These are phyloP conservation scores for Parazoanthus atlanticus DNA, from an alignment of 92 coral and sea anemone species.

Conservation along the genomic window DNA sequence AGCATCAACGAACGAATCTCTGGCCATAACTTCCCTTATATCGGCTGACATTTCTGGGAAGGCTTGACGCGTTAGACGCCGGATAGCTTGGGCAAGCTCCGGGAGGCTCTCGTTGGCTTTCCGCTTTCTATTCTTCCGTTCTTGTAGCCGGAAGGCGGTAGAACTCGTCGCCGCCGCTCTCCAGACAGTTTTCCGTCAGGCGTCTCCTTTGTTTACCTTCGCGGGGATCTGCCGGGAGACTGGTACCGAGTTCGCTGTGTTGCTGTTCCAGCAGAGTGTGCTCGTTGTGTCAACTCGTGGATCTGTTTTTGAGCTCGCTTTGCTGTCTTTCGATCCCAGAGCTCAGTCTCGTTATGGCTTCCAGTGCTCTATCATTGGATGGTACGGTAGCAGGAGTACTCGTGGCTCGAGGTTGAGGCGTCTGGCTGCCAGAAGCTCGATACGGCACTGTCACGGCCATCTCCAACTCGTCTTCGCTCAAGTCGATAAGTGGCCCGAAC, in stretches of 20 bases:
- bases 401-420: background rate
- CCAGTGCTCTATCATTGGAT: constrained; percentile 6
- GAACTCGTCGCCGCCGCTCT: background rate
- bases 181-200: background rate
- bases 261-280: background rate
- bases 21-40: constrained; percentile 32
- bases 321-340: constrained; percentile 4
- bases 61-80: constrained; percentile 33
- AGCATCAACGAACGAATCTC: constrained; percentile 49
- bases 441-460: background rate
- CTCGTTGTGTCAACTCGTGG: constrained; percentile 13
- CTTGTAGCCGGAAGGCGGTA: constrained; percentile 18
- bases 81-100: constrained; percentile 55
- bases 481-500: constrained; percentile 9
- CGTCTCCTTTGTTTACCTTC: background rate
- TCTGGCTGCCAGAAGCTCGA: background rate
- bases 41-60: constrained; percentile 40
- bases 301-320: constrained; percentile 16
- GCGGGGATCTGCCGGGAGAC: constrained; percentile 6
- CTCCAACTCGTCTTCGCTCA: constrained; percentile 2
- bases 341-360: constrained; percentile 12
- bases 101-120: constrained; percentile 45
- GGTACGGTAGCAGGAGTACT: constrained; percentile 17
- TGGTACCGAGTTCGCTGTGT: constrained; percentile 7
- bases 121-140: constrained; percentile 29